Base-by-base conservation (phyloP, 1,140 invertebrate species). In the Sarcophaga bullata region DNA sequence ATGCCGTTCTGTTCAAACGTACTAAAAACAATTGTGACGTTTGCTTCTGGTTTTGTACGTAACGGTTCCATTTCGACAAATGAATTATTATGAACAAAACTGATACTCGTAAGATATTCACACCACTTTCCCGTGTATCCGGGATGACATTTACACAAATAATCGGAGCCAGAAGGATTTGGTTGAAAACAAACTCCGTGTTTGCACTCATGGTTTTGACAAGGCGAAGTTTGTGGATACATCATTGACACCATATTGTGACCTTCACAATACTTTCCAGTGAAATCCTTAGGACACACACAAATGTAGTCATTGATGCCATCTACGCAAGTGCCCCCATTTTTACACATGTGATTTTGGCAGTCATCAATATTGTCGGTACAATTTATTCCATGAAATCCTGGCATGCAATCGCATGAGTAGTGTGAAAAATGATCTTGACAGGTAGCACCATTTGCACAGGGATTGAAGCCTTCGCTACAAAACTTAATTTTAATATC, bases 121-220 rank as follows among this genome's bases (percentile, higher is more conserved):
- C 98, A 99, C 89, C 97, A 94, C 91, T 98, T 97, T 85, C 97
- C 97, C 84, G 96, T 96, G 91, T 97, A 99, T 84, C 98, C 98
- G 73, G 97, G 95, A 87, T 96, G 95, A 92, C 98, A 99, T 91
- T 98, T 97, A 93, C 98, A 99, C 81, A 97, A 92, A 91, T 98
- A 98, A 90, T 98, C 97, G 85, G 93, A 89, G 48, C 88, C 88
- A 86, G 86, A 94, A 93, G 84, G 94, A 93, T 85, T 94, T 90
- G 90, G 93, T 91, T 91, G 95, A 91, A 98, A 98, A 92, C 98
- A 99, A 46, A 98, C 95, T 80, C 98, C 98, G 91, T 99, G 97
- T 89, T 98, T 95, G 91, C 98, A 99, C 91, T 99, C 97, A 90
- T 98, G 97, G 89, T 98, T 96, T 87, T 97, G 96, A 91, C 98